Percentiles rank a stretch among this genome's conserved stretches.
These are phyloP conservation scores for Willisornis vidua DNA, from an alignment of 2,113 vertebrate species.

Conservation along the genomic window DNA sequence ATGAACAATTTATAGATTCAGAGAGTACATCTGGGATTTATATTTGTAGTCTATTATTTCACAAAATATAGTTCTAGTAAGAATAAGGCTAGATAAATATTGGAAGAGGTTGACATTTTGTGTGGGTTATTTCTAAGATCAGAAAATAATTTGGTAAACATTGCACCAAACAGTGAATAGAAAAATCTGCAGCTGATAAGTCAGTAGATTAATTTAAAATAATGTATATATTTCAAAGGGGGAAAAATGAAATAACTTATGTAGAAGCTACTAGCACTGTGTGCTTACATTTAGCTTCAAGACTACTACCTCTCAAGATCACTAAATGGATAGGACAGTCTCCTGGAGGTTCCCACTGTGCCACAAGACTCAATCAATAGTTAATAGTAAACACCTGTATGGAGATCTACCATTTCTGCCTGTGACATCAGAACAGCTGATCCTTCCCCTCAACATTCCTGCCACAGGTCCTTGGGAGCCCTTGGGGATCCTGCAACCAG, in stretches of 20 bases:
- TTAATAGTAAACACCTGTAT: fast-evolving
- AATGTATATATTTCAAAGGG: not conserved
- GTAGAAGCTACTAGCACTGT: not conserved
- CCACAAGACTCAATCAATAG: not conserved
- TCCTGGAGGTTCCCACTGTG: not conserved
- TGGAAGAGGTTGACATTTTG: not conserved
- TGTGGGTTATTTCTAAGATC: not conserved
- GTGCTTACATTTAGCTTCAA: not conserved
- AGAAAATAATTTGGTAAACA: not conserved
- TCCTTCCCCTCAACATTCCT: not conserved
- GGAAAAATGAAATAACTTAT: not conserved
- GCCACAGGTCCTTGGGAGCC: not conserved
- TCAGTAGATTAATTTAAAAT: not conserved
- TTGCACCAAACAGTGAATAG: not conserved
- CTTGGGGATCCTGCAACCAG: not conserved
- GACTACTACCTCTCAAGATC: not conserved
- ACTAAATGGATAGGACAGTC: not conserved
- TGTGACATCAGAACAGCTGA: not conserved
- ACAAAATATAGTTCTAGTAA: not conserved
- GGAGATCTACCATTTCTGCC: not conserved
- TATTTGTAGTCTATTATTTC: not conserved
- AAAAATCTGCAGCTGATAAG: not conserved
- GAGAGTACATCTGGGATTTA: conserved; percentile 12
- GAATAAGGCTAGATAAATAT: not conserved
- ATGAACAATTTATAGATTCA: conserved; percentile 38